Evolutionary conservation across 2,113 vertebrate genomes (phyloP).

Genomic region (Montifringilla adamsi): DNA sequence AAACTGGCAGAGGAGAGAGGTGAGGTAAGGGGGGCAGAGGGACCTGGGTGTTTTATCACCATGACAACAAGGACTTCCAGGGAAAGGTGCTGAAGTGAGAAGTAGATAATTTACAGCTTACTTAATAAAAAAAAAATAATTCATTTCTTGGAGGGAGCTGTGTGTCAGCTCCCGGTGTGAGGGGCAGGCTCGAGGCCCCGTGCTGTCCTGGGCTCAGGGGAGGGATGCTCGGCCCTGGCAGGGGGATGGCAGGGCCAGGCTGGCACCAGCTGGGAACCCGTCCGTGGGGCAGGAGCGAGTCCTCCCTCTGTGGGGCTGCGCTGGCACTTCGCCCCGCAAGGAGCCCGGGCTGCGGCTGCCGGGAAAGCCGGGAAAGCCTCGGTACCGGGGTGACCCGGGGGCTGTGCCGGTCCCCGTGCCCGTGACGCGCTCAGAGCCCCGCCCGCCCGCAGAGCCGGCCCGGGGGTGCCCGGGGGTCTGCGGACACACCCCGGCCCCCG

Average conservation of each 20-base stretch:
- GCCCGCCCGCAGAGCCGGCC: not conserved
- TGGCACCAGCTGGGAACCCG: not conserved
- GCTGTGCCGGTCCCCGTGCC: not conserved
- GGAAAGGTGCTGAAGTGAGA: conserved; percentile 23
- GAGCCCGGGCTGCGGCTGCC: not conserved
- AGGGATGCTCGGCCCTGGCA: not conserved
- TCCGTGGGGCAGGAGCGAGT: not conserved
- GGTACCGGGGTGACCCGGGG: not conserved
- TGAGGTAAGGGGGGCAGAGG: not conserved
- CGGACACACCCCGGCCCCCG: not conserved
- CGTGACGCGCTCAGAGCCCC: not conserved
- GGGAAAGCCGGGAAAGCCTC: too few relatives aligned
- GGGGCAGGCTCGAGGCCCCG: not conserved
- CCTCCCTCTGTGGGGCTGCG: not conserved
- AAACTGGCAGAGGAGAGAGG: not conserved
- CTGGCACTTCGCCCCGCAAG: too few relatives aligned
- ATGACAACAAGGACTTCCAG: conserved; percentile 9
- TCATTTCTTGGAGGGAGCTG: not conserved
- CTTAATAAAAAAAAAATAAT: not conserved
- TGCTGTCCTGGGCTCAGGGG: not conserved
- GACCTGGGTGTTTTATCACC: not conserved
- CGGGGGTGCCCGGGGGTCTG: not conserved
- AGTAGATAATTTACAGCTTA: conserved; percentile 15
- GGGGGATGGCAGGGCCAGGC: not conserved
- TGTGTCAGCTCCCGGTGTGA: not conserved